Conservation (phyloP, 2,797 vertebrate genomes). For the Acanthurus leucopareius region DNA sequence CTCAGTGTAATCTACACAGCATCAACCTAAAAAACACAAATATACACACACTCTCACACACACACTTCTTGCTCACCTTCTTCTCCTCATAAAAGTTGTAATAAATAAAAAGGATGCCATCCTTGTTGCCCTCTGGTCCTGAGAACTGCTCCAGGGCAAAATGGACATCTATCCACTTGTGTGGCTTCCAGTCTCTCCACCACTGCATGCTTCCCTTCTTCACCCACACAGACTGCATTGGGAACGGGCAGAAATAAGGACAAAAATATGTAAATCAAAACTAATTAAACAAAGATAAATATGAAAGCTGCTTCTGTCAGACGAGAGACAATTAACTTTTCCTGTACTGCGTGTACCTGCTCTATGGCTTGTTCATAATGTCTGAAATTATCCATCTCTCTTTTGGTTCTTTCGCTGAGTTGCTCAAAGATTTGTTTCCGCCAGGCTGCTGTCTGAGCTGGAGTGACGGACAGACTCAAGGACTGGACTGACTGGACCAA, state of each 20-base stretch:
- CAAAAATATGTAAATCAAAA: background rate
- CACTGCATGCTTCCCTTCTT: conserved; percentile 96
- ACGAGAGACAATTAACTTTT: background rate
- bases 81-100: conserved; percentile 95
- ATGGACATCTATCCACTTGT: conserved; percentile 95
- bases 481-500: conserved; percentile 88
- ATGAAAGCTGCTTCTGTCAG: background rate
- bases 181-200: conserved; percentile 97
- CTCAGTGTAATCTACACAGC: too few relatives aligned
- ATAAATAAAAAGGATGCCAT: conserved; percentile 97
- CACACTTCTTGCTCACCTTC: conserved; percentile 85
- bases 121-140: conserved; percentile 90
- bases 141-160: conserved; percentile 97
- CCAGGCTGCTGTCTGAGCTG: conserved; percentile 93
- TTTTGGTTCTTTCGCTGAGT: conserved; percentile 92
- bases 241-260: background rate
- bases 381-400: conserved; percentile 94
- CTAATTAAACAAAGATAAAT: background rate
- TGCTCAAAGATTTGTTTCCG: conserved; percentile 96
- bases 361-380: conserved; percentile 97
- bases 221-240: conserved; percentile 94
- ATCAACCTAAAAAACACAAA: background rate
- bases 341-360: conserved; percentile 84
- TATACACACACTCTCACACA: background rate
- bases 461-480: conserved; percentile 90